These are phyloP conservation scores for Lepidostoma basale DNA, from an alignment of 1,140 invertebrate species.

Conservation along the genomic window DNA sequence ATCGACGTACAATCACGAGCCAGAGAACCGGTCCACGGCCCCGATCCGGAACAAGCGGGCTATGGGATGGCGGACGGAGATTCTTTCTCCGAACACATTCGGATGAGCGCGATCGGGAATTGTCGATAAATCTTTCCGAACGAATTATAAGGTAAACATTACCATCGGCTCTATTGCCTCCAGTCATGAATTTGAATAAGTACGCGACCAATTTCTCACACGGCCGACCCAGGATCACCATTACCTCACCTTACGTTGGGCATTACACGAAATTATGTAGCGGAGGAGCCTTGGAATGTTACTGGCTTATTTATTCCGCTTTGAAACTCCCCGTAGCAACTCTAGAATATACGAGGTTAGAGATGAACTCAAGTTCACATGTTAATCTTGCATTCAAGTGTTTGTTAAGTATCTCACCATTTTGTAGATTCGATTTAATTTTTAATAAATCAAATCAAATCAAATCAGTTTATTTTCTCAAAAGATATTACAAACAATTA, in stretches of 20 bases:
- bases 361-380: neutral
- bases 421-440: no score
- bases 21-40: conserved; percentile 6
- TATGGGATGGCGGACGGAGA: neutral
- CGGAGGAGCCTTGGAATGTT: neutral
- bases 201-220: neutral
- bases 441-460: no score
- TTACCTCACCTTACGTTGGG: no score
- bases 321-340: neutral
- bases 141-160: neutral
- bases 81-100: no score
- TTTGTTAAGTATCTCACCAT: no score
- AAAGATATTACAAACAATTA: no score
- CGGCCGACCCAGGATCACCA: no score
- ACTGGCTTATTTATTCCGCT: no score
- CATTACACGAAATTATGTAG: no score
- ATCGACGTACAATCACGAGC: conserved; percentile 7
- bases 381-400: no score
- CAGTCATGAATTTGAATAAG: neutral
- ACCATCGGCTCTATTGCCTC: conserved; percentile 4
- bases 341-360: neutral
- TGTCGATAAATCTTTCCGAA: conserved; percentile 4
- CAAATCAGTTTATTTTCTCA: no score
- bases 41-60: neutral
- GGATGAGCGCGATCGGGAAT: conserved; percentile 5